A percentile compares a stretch with the other conserved stretches of the same genome.
Conservation (phyloP, 2,113 vertebrate species). For the Varanus komodoensis region DNA sequence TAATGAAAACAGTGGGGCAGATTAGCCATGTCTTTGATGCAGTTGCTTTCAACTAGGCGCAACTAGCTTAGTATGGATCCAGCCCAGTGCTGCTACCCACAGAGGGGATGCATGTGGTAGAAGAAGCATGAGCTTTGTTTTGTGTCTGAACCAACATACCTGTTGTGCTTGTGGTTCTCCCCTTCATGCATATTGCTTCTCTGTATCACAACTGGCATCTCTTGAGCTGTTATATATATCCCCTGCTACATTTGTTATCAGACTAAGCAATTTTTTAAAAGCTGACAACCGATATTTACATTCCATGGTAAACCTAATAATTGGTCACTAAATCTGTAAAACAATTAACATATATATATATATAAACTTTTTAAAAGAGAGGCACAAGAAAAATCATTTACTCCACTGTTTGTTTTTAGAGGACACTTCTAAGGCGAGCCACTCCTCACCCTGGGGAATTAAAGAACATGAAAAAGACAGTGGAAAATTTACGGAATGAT, state of each 20-base stretch:
- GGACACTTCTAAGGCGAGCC: slow-evolving; percentile 91
- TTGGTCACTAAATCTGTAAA: slow-evolving; percentile 50
- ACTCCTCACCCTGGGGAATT: slow-evolving; percentile 97
- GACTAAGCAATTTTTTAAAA: slow-evolving; percentile 31
- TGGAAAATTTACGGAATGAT: slow-evolving; percentile 95
- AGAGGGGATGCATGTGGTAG: neutral
- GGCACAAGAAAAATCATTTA: slow-evolving; percentile 62
- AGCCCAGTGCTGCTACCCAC: neutral
- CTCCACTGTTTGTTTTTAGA: slow-evolving; percentile 77
- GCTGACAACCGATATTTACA: neutral
- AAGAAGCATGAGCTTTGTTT: neutral
- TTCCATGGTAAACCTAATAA: neutral
- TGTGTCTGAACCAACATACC: neutral
- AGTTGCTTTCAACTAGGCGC: neutral
- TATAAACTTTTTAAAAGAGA: neutral
- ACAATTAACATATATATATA: slow-evolving; percentile 6
- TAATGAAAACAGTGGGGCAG: neutral
- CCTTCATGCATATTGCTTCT: neutral
- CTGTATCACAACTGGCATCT: neutral
- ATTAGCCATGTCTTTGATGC: neutral
- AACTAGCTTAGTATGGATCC: neutral
- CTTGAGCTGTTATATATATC: neutral
- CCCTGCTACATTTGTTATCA: neutral
- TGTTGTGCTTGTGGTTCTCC: neutral
- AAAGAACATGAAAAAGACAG: slow-evolving; percentile 96